Base-by-base conservation (phyloP, 2,113 vertebrate species). In the Hucho hucho region DNA sequence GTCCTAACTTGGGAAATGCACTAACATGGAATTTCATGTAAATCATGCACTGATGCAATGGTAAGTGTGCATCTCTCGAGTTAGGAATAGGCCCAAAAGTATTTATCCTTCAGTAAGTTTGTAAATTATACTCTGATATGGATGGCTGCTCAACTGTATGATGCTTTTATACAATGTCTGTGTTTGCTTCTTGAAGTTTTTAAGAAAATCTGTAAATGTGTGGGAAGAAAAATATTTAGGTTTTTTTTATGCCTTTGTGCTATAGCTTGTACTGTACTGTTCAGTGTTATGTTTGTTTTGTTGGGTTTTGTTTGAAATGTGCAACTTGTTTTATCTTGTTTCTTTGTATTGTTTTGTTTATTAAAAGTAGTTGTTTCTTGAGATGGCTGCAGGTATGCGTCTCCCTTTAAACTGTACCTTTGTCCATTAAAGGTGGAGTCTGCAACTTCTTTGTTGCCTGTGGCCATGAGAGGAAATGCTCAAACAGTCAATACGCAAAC, bases 81-180 rank as follows among this genome's bases (percentile, higher is more conserved):
- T 86, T 63, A 73, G 76, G 83, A 29, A 67, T 84, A 81, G 79
- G 86, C 83, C 79, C 77, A 18, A 18, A 67, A 81, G 70, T 90
- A 92, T 91, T 91, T 88, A 90, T 89, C 85, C 88, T 84, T 82
- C 86, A 86, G 78, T 85, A 83, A 77, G 88, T 91, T 90, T 92
- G 86, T 90, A 91, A 90, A 87, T 89, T 87, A 88, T 91, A 88
- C 85, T 87, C 84, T 74, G 86, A 86, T 84, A 5, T 1, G 4
- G 85, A 88, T 68, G 85, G 83, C 82, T 85, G 76, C 86, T 43
- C 87, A 83, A 84, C 83, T 88, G 84, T 89, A 86, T 75, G 80
- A 89, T 88, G 88, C 90, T 90, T 92, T 92, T 92, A 89, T 92
- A 92, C 89, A 84, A 90, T 78, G 86, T 90, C 86, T 91, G 82